Base-by-base conservation (phyloP, 2,888 invertebrate genomes). In the Thymelicus lineola region DNA sequence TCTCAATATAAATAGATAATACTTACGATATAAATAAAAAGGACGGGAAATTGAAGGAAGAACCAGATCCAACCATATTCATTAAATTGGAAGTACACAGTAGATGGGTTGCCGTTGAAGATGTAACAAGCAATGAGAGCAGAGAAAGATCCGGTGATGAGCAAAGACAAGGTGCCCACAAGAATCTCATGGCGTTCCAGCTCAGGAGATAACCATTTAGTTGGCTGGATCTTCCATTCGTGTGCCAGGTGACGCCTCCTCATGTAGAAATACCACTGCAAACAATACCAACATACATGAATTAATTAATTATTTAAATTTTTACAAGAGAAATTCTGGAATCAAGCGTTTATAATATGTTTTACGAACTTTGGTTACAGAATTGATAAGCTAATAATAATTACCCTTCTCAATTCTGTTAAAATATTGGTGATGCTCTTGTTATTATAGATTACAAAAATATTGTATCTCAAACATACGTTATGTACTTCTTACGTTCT, bases 211-310 rank as follows among this genome's bases (percentile, higher is more conserved):
- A 96, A 78, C 95, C 96, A 96, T 74, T 96, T 96, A 55, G 91
- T 92, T 0, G 96, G 96, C 80, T 97, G 97, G 74, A 96, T 95
- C 87, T 97, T 97, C 96, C 97, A 97, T 75, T 95, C 95, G 64
- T 95, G 89, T 0, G 96, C 92, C 7, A 86, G 79, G 77, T 96
- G 95, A 0, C 95, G 87, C 80, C 94, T 94, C 1, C 94, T 90
- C 20, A 96, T 91, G 85, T 96, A 97, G 86, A 95, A 96, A 81
- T 96, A 96, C 96, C 96, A 96, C 96, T 96, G 91, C 5, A 86
- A 84, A 9, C 12, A 55, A 28, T 4, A 28, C 35, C 7, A 35
- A 55, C 28, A n/a, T n/a, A n/a, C n/a, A n/a, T n/a, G n/a, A n/a
- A n/a, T n/a, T n/a, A 28, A 28, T 28, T 28, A 2, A 28, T 28